Evolutionary conservation across 2,797 vertebrate genomes (phyloP).

Genomic region (Macropus fuliginosus): DNA sequence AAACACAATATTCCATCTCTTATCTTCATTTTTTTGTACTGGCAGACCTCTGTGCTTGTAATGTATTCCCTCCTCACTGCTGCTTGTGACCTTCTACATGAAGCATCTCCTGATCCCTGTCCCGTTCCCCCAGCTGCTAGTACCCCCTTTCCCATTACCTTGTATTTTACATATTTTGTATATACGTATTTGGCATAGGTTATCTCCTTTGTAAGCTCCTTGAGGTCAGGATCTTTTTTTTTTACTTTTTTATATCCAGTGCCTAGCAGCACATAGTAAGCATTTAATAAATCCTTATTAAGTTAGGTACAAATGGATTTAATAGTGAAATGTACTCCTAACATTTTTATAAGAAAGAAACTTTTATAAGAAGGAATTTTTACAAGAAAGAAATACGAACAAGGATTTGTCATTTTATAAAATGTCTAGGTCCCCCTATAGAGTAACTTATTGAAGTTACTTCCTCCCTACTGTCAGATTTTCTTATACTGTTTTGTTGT

Average conservation of each 20-base stretch:
- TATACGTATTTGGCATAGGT: not conserved
- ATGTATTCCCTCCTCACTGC: not conserved
- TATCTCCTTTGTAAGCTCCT: not conserved
- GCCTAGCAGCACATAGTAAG: not conserved
- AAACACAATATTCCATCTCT: not conserved
- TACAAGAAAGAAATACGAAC: not conserved
- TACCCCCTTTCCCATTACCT: not conserved
- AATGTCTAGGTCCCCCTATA: not conserved
- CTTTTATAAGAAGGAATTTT: not conserved
- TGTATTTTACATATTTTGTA: not conserved
- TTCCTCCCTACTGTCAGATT: conserved; percentile 42
- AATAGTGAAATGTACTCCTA: conserved; percentile 7
- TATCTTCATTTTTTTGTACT: not conserved
- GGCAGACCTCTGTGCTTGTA: not conserved
- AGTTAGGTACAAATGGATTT: conserved; percentile 7
- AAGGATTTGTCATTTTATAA: not conserved
- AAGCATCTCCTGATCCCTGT: not conserved
- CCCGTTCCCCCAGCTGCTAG: too few species aligned
- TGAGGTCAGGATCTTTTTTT: not conserved
- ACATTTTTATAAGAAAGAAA: conserved; percentile 26
- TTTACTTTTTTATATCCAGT: not conserved
- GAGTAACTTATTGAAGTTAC: not conserved
- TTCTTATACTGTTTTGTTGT: not conserved
- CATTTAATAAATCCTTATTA: not conserved
- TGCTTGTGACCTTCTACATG: not conserved